Evolutionary conservation across 2,797 vertebrate species (phyloP).

Genomic region (Mionectes olivaceus): DNA sequence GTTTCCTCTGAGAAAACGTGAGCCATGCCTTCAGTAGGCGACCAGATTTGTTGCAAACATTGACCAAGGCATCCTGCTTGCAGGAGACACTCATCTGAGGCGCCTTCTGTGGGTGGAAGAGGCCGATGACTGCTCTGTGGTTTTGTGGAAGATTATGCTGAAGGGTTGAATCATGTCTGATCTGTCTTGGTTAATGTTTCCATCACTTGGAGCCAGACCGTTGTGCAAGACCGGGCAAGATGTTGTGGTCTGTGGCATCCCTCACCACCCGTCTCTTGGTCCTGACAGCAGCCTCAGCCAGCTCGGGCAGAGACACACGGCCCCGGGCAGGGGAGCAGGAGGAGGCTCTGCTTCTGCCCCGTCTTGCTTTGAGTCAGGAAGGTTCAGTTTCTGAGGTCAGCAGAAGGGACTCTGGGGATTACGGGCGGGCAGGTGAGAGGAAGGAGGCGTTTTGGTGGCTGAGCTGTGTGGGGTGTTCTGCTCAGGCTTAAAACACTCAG

Average conservation of each 20-base stretch:
- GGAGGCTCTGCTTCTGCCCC: rapidly evolving
- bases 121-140: constrained; percentile 48
- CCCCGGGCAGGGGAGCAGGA: not conserved
- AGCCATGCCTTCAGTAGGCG: not conserved
- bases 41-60: not conserved
- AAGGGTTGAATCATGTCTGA: constrained; percentile 72
- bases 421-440: rapidly evolving
- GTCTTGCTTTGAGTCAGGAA: not conserved
- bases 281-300: not conserved
- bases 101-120: constrained; percentile 11
- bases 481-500: not conserved
- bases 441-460: not conserved
- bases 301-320: rapidly evolving
- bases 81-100: constrained; percentile 35
- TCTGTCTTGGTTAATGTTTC: constrained; percentile 62
- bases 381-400: not conserved
- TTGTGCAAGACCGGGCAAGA: constrained; percentile 66
- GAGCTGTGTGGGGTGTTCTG: not conserved
- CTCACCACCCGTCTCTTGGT: not conserved
- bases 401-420: not conserved
- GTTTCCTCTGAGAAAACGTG: not conserved
- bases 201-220: constrained; percentile 28
- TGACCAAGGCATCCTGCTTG: not conserved
- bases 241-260: constrained; percentile 5
- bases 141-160: constrained; percentile 55